These are phyloP conservation scores for Hypotaenidia okinawae DNA, from an alignment of 2,797 vertebrate species.

Conservation along the genomic window DNA sequence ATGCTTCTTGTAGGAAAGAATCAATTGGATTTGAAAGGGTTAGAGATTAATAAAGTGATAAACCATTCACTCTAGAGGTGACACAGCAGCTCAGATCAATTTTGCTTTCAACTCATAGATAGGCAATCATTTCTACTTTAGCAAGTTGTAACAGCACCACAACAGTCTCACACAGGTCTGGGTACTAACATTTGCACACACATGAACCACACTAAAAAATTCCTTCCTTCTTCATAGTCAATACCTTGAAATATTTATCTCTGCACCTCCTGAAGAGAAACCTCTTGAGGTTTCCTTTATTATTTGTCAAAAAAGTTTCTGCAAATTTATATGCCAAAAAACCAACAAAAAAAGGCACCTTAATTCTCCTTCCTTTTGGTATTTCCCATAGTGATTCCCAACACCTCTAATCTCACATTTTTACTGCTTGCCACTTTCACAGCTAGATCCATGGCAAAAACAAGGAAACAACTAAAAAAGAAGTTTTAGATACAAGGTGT, in stretches of 20 bases:
- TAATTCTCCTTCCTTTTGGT: background rate
- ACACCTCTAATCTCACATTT: background rate
- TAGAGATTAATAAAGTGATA: slow-evolving; percentile 71
- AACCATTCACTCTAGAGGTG: slow-evolving; percentile 43
- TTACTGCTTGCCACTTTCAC: background rate
- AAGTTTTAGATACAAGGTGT: background rate
- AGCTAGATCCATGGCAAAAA: background rate
- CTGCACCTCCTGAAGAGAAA: background rate
- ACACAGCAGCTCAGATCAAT: slow-evolving; percentile 58
- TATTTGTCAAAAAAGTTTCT: background rate
- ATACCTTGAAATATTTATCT: background rate
- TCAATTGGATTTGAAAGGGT: slow-evolving; percentile 43
- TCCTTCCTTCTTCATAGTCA: background rate
- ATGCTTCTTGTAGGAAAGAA: slow-evolving; percentile 44
- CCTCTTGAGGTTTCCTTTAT: background rate
- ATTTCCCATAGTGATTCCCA: background rate
- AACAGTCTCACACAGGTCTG: background rate
- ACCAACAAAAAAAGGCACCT: background rate
- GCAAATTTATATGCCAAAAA: background rate
- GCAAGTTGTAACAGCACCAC: background rate
- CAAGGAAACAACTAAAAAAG: background rate
- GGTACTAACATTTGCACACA: background rate
- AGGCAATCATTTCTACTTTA: slow-evolving; percentile 11
- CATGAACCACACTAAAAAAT: background rate
- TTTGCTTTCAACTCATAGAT: slow-evolving; percentile 37